A percentile compares a stretch with the other conserved stretches of the same genome.
These are phyloP conservation scores for Hippocampus guttulatus DNA, from an alignment of 2,113 vertebrate genomes.

Conservation along the genomic window DNA sequence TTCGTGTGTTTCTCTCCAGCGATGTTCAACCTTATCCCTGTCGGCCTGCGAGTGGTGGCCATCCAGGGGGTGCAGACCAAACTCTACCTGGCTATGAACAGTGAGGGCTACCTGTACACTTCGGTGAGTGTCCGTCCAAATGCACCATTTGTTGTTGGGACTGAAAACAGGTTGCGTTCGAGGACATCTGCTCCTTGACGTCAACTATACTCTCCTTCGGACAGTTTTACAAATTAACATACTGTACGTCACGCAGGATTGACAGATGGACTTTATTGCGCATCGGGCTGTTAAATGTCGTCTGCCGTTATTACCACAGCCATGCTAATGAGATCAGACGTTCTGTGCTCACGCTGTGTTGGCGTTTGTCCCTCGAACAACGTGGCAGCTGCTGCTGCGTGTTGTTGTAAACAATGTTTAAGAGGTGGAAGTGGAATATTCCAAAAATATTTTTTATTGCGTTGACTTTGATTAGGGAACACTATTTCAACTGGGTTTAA, in stretches of 20 bases:
- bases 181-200: background rate
- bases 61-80: constrained; percentile 99
- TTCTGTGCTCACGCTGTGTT: background rate
- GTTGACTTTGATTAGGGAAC: background rate
- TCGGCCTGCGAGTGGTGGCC: constrained; percentile 97
- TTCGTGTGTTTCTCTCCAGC: constrained; percentile 71
- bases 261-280: background rate
- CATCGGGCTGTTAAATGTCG: background rate
- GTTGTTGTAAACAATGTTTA: background rate
- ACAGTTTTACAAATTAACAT: background rate
- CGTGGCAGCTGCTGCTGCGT: background rate
- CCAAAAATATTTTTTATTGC: background rate
- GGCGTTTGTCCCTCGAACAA: background rate
- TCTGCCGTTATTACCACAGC: background rate
- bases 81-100: constrained; percentile 98
- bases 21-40: constrained; percentile 98
- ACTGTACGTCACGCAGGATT: background rate
- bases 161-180: background rate
- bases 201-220: background rate
- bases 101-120: constrained; percentile 95
- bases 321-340: background rate
- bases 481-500: too few species aligned
- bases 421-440: background rate
- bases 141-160: background rate
- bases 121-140: constrained; percentile 80